A percentile compares a stretch with the other conserved stretches of the same genome.
These are phyloP conservation scores for Nemapogon koenigi DNA, from an alignment of 2,888 invertebrate species.

Conservation along the genomic window DNA sequence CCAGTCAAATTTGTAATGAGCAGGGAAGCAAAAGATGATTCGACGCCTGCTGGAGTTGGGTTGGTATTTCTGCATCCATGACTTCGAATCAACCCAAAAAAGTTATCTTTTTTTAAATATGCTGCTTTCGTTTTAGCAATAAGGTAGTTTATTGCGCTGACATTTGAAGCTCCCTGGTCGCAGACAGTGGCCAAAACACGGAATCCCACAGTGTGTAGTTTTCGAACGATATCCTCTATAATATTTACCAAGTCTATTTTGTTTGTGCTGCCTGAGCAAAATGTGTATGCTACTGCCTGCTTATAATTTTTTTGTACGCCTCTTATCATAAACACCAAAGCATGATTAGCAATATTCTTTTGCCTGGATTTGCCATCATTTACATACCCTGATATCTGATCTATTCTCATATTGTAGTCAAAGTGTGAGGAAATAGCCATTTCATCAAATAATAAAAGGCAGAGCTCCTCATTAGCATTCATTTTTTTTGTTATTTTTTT, in stretches of 20 bases:
- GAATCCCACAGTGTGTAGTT: neutral
- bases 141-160: conserved; percentile 11
- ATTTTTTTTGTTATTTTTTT: neutral
- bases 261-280: conserved; percentile 12
- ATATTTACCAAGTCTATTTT: no score
- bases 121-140: conserved; percentile 9
- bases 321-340: conserved; percentile 14
- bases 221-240: conserved; percentile 5
- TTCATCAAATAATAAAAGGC: no score
- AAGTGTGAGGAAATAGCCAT: neutral
- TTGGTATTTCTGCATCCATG: conserved; percentile 12
- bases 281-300: no score
- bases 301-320: no score
- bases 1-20: conserved; percentile 13
- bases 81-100: conserved; percentile 11
- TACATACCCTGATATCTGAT: neutral
- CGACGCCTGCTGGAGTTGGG: conserved; percentile 13
- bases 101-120: conserved; percentile 6
- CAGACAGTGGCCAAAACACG: conserved; percentile 9
- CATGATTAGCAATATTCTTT: conserved; percentile 14
- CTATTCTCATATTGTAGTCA: neutral
- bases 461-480: neutral
- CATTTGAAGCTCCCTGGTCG: conserved; percentile 14
- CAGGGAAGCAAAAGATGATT: conserved; percentile 12
- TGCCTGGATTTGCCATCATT: no score